Conservation (phyloP, 1,140 invertebrate species). For the Portunus trituberculatus region DNA sequence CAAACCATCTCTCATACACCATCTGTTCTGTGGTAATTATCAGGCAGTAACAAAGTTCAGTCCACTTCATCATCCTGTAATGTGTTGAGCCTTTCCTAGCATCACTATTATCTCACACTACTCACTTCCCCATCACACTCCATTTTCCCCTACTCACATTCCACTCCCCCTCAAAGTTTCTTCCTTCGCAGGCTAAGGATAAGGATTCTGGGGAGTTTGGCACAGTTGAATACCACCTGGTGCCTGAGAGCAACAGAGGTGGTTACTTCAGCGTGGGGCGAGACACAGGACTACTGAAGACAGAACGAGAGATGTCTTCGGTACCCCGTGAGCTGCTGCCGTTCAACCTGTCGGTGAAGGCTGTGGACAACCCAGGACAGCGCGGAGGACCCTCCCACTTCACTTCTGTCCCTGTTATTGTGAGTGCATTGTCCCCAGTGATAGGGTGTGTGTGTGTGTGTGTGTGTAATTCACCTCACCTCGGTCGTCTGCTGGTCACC, state of each 20-base stretch:
- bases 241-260: constrained; percentile 73
- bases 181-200: constrained; percentile 58
- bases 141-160: neutral
- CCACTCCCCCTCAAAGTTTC: neutral
- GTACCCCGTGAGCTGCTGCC: constrained; percentile 69
- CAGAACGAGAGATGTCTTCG: constrained; percentile 44
- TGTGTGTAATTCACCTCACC: too few species aligned
- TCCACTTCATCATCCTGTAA: too few species aligned
- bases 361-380: constrained; percentile 56
- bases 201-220: constrained; percentile 65
- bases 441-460: neutral
- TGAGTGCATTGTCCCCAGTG: constrained; percentile 29
- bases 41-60: too few species aligned
- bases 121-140: too few species aligned
- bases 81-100: too few species aligned
- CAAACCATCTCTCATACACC: too few species aligned
- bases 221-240: constrained; percentile 55
- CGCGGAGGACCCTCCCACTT: neutral
- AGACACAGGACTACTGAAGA: constrained; percentile 54
- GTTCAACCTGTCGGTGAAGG: constrained; percentile 70
- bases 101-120: too few species aligned
- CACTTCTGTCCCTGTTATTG: constrained; percentile 53
- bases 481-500: too few species aligned
- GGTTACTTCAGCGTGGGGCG: constrained; percentile 66
- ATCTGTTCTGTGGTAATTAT: too few species aligned